Base-by-base conservation (phyloP, 2,888 invertebrate genomes). In the Dryococelus australis region DNA sequence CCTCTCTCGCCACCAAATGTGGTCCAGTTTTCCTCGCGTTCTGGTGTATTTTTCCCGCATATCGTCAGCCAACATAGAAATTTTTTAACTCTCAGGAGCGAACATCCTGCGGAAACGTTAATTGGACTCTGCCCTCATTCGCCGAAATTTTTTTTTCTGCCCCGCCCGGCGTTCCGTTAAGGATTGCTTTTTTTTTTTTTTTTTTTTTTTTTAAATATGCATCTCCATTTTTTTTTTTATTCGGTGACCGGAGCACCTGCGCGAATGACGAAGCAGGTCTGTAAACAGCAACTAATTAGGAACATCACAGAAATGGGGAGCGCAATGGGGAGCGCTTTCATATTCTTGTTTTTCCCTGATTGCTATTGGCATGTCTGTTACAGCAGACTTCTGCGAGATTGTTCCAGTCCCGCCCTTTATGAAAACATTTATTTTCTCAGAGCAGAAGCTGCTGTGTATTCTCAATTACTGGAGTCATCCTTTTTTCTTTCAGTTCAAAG, bases 241-340 rank as follows among this genome's bases (percentile, higher is more conserved):
- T 3, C 65, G 20, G 65, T 65, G 24, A 65, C 65, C 65, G 20
- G 65, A 20, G 65, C 65, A 65, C 65, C 65, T 65, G 65, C 2
- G 20, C 65, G 3, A 65, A 24, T 65, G n/a, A n/a, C 8, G 65
- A 65, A 65, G n/a, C 65, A 24, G 47, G 65, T 65, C 65, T 65
- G 65, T n/a, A 65, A 65, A 65, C 65, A 65, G 65, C 65, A 65
- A 65, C 65, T 65, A 65, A 65, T 65, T 65, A 65, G 65, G 20
- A 65, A 24, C 65, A 65, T 65, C 65, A 65, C 65, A 65, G 65
- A 65, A n/a, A n/a, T n/a, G n/a, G n/a, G n/a, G n/a, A n/a, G n/a
- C 65, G 65, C n/a, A n/a, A n/a, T n/a, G n/a, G 65, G 65, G 20
- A 8, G 16, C n/a, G 65, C 24, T 65, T n/a, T 65, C 20, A 24